A percentile compares a stretch with the other conserved stretches of the same genome.
Evolutionary conservation across 2,797 vertebrate genomes (phyloP).

Genomic region (Hemitrygon akajei): DNA sequence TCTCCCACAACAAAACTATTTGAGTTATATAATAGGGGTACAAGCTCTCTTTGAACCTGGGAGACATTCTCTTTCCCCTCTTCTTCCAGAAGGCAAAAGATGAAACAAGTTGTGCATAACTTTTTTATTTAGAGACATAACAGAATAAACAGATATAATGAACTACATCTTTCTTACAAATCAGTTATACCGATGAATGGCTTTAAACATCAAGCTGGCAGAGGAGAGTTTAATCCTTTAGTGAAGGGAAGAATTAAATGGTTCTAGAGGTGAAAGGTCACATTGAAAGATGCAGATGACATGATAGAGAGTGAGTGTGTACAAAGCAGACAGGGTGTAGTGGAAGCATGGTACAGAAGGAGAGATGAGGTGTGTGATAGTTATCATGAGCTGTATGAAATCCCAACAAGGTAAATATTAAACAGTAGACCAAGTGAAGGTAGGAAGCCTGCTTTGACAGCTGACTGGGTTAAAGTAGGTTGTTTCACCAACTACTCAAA

Average conservation of each 20-base stretch:
- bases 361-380: background rate
- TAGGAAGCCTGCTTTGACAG: background rate
- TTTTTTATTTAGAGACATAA: background rate
- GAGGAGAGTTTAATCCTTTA: background rate
- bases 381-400: background rate
- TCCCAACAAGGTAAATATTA: background rate
- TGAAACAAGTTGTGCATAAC: too few relatives aligned
- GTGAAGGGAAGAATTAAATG: background rate
- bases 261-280: background rate
- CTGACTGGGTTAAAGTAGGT: background rate
- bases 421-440: too few relatives aligned
- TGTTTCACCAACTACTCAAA: background rate
- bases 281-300: background rate
- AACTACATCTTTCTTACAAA: background rate
- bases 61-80: too few relatives aligned
- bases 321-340: background rate
- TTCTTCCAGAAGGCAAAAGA: too few relatives aligned
- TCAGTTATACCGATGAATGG: background rate
- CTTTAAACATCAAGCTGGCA: background rate
- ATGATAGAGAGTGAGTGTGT: background rate
- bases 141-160: background rate
- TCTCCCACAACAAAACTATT: too few relatives aligned
- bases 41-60: too few relatives aligned
- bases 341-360: background rate
- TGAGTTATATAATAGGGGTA: too few relatives aligned